Evolutionary conservation across 2,888 invertebrate genomes (phyloP).

Genomic region (Cosmia trapezina): DNA sequence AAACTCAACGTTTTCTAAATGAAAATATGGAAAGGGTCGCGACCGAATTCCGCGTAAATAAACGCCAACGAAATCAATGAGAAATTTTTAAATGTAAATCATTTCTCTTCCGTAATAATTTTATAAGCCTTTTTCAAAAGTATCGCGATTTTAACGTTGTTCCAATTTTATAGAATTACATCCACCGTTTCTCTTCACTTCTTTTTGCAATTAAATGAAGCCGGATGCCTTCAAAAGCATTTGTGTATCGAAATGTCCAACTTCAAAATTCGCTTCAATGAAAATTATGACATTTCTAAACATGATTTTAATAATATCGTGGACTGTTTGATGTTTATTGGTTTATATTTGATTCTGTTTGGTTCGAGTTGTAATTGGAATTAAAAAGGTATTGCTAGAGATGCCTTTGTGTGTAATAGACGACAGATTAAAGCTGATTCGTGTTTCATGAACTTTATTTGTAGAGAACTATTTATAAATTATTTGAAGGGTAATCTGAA

Average conservation of each 20-base stretch:
- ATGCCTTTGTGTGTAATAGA: conserved; percentile 24
- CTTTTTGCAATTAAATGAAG: conserved; percentile 58
- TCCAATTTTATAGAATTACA: conserved; percentile 52
- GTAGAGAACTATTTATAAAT: conserved; percentile 20
- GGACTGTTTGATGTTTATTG: conserved; percentile 47
- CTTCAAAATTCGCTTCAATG: conserved; percentile 44
- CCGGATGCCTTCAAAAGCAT: conserved; percentile 55
- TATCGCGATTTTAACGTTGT: conserved; percentile 48
- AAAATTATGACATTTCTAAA: conserved; percentile 60
- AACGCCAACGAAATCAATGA: conserved; percentile 45
- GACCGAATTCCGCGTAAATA: conserved; percentile 35
- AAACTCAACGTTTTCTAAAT: conserved; percentile 29
- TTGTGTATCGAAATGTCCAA: conserved; percentile 45
- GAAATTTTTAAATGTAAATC: conserved; percentile 47
- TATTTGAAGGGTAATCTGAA: conserved; percentile 18
- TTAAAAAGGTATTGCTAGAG: conserved; percentile 36
- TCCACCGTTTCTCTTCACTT: conserved; percentile 41
- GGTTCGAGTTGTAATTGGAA: conserved; percentile 42
- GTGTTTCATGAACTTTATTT: conserved; percentile 9
- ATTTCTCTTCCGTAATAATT: conserved; percentile 49
- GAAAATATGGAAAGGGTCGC: conserved; percentile 30
- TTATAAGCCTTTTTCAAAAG: conserved; percentile 56
- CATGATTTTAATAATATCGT: conserved; percentile 49
- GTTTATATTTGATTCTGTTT: conserved; percentile 49
- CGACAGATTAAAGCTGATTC: conserved; percentile 21